Evolutionary conservation across 2,113 vertebrate species (phyloP).

Genomic region (Catagonus wagneri): DNA sequence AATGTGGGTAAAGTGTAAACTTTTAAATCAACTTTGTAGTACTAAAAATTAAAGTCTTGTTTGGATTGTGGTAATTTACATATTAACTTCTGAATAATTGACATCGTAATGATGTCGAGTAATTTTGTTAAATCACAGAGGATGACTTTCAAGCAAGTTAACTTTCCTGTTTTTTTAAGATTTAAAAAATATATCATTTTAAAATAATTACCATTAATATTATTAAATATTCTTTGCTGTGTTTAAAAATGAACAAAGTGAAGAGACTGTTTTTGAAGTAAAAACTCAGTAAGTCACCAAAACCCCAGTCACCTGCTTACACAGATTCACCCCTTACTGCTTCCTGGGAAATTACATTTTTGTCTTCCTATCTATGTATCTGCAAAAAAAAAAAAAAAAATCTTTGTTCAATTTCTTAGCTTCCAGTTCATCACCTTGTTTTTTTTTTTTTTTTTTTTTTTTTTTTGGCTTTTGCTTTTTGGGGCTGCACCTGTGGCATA

Average conservation of each 20-base stretch:
- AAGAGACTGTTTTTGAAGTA: background rate
- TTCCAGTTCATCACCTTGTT: background rate
- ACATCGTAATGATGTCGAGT: background rate
- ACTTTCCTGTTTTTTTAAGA: background rate
- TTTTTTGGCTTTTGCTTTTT: no score
- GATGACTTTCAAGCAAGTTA: background rate
- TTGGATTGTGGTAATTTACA: background rate
- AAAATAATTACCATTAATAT: background rate
- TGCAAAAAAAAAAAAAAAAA: background rate
- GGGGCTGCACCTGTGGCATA: no score
- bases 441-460: no score
- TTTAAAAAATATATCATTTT: background rate
- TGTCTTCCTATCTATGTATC: background rate
- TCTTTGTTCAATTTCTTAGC: background rate
- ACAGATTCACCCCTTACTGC: background rate
- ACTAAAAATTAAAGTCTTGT: background rate
- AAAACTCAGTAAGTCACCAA: background rate
- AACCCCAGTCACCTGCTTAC: background rate
- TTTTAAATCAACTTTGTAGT: background rate
- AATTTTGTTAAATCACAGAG: background rate
- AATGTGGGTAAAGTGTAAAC: background rate
- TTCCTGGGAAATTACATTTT: background rate
- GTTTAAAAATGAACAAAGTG: background rate
- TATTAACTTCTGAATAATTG: background rate
- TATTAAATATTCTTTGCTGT: background rate